A percentile compares a stretch with the other conserved stretches of the same genome.
These are phyloP conservation scores for Cichlasoma orientale DNA, from an alignment of 2,797 vertebrate genomes.

Conservation along the genomic window DNA sequence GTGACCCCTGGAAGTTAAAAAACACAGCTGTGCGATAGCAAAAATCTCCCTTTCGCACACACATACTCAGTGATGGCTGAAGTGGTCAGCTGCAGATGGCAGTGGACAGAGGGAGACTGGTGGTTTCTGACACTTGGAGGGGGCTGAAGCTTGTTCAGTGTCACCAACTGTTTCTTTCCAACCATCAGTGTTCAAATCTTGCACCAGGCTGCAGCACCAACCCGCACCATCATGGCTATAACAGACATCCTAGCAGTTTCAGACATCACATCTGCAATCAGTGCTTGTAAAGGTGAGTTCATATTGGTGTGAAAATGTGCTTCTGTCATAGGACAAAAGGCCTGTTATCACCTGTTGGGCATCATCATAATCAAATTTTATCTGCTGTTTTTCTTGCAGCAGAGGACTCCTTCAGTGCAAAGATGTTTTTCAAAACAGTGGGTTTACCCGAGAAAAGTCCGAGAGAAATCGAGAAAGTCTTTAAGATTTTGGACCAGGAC, in stretches of 20 bases:
- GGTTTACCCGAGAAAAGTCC: slow-evolving; percentile 82
- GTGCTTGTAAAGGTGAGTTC: slow-evolving; percentile 89
- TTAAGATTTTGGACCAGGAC: slow-evolving; percentile 85
- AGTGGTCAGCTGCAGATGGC: slow-evolving; percentile 75
- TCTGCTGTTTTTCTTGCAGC: slow-evolving; percentile 70
- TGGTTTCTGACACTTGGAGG: slow-evolving; percentile 71
- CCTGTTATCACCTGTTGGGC: background rate
- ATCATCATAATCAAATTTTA: background rate
- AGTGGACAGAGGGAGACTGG: slow-evolving; percentile 64
- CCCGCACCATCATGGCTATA: slow-evolving; percentile 84
- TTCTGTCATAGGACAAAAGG: background rate
- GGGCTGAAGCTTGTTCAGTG: slow-evolving; percentile 25
- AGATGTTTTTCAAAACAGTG: slow-evolving; percentile 81
- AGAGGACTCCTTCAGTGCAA: slow-evolving; percentile 83
- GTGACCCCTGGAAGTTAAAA: slow-evolving; percentile 22
- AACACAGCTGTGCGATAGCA: background rate
- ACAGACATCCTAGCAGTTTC: slow-evolving; percentile 85
- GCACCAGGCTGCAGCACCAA: slow-evolving; percentile 27
- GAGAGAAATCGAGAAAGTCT: slow-evolving; percentile 79
- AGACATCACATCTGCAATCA: slow-evolving; percentile 88
- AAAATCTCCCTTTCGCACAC: background rate
- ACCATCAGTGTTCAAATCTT: slow-evolving; percentile 22
- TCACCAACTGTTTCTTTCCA: slow-evolving; percentile 40
- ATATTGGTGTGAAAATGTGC: background rate
- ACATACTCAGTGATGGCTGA: slow-evolving; percentile 23